Conservation (phyloP, 2,888 invertebrate species). For the Drosophila nr. medialis region DNA sequence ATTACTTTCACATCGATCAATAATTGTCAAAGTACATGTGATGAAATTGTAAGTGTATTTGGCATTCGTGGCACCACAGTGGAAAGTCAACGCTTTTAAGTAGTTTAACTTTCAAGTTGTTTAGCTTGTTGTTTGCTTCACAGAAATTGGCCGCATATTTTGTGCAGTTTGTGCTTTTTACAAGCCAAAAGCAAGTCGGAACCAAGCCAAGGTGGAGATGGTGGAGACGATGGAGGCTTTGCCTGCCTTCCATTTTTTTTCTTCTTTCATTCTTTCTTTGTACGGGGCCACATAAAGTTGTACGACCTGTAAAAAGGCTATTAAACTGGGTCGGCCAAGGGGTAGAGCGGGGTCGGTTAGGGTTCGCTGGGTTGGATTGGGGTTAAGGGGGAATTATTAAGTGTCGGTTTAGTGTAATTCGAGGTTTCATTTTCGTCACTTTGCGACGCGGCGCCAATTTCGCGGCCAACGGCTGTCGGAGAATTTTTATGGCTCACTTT, state of each 20-base stretch:
- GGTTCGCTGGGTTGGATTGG: neutral
- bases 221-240: neutral
- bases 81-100: conserved; percentile 8
- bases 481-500: conserved; percentile 67
- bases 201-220: neutral
- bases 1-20: neutral
- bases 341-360: neutral
- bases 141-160: conserved; percentile 64
- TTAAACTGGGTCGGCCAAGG: conserved; percentile 61
- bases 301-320: conserved; percentile 80
- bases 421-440: conserved; percentile 80
- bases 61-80: conserved; percentile 15
- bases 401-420: conserved; percentile 80
- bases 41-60: conserved; percentile 24
- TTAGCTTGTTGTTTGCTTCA: conserved; percentile 44
- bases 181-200: conserved; percentile 14
- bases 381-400: conserved; percentile 68
- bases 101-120: conserved; percentile 44
- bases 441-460: conserved; percentile 65
- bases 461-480: conserved; percentile 49
- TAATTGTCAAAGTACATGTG: neutral
- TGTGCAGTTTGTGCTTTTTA: conserved; percentile 33
- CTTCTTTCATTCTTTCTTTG: conserved; percentile 30
- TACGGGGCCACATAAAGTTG: conserved; percentile 65
- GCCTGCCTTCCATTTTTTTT: conserved; percentile 30